These are phyloP conservation scores for Phrynocephalus guinanensis DNA, from an alignment of 2,797 vertebrate genomes.

Conservation along the genomic window DNA sequence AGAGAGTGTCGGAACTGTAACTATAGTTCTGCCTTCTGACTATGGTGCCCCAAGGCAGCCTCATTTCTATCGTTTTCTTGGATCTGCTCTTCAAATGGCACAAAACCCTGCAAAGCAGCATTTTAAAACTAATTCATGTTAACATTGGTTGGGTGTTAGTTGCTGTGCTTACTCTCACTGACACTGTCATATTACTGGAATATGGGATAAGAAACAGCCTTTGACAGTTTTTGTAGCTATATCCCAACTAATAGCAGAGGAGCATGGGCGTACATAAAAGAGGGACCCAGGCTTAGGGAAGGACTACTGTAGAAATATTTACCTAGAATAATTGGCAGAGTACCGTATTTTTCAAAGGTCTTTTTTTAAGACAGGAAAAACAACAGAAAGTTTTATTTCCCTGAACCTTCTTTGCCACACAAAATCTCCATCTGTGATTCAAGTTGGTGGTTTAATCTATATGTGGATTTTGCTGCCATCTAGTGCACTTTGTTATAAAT, in stretches of 20 bases:
- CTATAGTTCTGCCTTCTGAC: no score
- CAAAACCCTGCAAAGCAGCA: neutral
- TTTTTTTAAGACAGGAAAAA: neutral
- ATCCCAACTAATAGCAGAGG: neutral
- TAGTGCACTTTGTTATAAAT: conserved; percentile 57
- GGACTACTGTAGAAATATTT: conserved; percentile 14
- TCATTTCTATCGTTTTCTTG: conserved; percentile 18
- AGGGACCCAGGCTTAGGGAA: conserved; percentile 15
- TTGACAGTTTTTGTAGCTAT: conserved; percentile 17
- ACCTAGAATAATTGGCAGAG: conserved; percentile 28
- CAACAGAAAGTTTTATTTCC: conserved; percentile 53
- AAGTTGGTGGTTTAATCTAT: neutral
- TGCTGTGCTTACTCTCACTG: conserved; percentile 19
- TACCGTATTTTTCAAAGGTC: conserved; percentile 7
- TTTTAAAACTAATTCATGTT: neutral
- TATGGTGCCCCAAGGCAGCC: neutral
- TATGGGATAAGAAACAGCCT: conserved; percentile 34
- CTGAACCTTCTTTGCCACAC: conserved; percentile 35
- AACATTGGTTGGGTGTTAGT: neutral
- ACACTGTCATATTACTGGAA: conserved; percentile 15
- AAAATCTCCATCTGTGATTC: neutral
- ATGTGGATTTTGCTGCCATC: conserved; percentile 77
- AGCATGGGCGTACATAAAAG: neutral
- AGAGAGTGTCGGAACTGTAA: no score
- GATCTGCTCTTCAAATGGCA: conserved; percentile 25